phyloP scores from a whole-genome alignment of 1,140 invertebrate genomes.

The Brachionus rubens region DNA sequence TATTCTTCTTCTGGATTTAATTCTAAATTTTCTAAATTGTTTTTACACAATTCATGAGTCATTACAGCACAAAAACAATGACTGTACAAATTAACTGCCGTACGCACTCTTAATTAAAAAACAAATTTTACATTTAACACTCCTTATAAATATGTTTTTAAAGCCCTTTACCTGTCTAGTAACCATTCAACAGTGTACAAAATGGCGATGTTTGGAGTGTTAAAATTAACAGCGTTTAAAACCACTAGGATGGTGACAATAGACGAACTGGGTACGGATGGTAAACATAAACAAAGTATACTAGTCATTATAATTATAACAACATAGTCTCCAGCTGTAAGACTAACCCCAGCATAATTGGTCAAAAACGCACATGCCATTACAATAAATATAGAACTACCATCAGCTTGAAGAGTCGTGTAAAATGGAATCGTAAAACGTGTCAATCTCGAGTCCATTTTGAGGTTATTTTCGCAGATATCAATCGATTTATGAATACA shows the following conservation, averaged over 20 bases:
- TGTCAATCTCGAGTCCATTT: slow-evolving; percentile 17
- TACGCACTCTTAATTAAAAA: neutral
- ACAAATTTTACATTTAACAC: neutral
- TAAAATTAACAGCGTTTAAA: slow-evolving; percentile 39
- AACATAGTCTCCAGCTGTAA: slow-evolving; percentile 26
- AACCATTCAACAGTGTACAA: slow-evolving; percentile 45
- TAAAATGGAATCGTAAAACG: slow-evolving; percentile 39
- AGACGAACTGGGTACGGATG: slow-evolving; percentile 43
- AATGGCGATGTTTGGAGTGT: slow-evolving; percentile 9
- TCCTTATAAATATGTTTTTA: neutral
- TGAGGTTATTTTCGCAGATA: slow-evolving; percentile 30
- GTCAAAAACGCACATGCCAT: slow-evolving; percentile 38
- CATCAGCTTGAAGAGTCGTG: slow-evolving; percentile 40
- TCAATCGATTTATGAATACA: slow-evolving; percentile 44
- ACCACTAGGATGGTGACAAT: slow-evolving; percentile 41
- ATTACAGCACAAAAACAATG: slow-evolving; percentile 43
- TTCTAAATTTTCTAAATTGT: slow-evolving; percentile 33
- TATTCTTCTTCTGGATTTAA: neutral
- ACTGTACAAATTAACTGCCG: slow-evolving; percentile 40
- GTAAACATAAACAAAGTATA: slow-evolving; percentile 41
- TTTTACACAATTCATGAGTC: slow-evolving; percentile 39
- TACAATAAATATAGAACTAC: slow-evolving; percentile 36
- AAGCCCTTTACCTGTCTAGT: neutral
- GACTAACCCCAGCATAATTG: neutral
- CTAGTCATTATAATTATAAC: slow-evolving; percentile 33